These are phyloP conservation scores for Aphis craccivora DNA, from an alignment of 1,140 invertebrate genomes.

Conservation along the genomic window DNA sequence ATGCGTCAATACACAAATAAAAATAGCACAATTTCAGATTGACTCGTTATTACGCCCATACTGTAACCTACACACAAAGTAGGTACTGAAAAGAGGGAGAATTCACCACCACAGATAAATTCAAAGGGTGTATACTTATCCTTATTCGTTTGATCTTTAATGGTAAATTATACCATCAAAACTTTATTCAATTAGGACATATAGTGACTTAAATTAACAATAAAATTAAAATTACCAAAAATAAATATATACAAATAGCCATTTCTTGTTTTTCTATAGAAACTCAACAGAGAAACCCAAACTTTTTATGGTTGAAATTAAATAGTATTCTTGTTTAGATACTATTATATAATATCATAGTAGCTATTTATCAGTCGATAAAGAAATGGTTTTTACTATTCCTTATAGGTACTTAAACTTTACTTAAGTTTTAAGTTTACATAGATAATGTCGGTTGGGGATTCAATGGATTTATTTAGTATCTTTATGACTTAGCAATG, in stretches of 20 bases:
- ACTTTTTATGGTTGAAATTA: not conserved
- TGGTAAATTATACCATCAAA: not conserved
- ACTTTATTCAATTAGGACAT: constrained; percentile 13
- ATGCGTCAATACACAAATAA: not conserved
- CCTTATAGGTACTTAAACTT: not conserved
- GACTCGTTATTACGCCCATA: not conserved
- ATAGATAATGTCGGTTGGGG: too few species aligned
- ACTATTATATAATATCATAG: not conserved
- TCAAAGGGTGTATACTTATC: constrained; percentile 8
- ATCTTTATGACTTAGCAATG: too few species aligned
- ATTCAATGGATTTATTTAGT: too few species aligned
- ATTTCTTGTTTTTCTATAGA: not conserved
- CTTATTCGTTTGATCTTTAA: constrained; percentile 5
- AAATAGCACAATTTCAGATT: not conserved
- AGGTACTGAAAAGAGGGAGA: not conserved
- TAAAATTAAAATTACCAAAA: not conserved
- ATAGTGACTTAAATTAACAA: not conserved
- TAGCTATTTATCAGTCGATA: not conserved
- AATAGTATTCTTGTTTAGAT: not conserved
- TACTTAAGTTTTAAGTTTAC: too few species aligned
- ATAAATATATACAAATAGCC: not conserved
- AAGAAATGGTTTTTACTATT: not conserved
- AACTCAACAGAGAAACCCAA: not conserved
- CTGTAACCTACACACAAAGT: not conserved
- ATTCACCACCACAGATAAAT: not conserved